Base-by-base conservation (phyloP, 2,888 invertebrate species). In the Netelia melanura region DNA sequence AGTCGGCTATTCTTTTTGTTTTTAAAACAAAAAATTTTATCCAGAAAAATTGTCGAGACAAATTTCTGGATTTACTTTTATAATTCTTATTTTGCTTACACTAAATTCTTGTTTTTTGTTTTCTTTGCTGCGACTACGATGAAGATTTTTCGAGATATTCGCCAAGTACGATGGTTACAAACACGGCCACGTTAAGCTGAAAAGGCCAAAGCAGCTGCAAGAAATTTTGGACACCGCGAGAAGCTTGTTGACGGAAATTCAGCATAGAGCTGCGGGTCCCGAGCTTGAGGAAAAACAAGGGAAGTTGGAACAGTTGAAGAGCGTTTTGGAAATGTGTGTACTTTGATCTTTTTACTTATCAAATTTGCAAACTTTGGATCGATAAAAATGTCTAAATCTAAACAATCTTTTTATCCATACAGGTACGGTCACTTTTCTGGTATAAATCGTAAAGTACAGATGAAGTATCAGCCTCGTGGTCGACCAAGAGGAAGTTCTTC, bases 381-480 rank as follows among this genome's bases (percentile, higher is more conserved):
- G 8, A 3, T 38, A 38, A 38, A 38, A 38, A 38, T 6, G 38
- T 38, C 38, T 38, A 38, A 38, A 38, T 6, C 30, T 11, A 11
- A 11, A 43, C 38, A 52, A 44, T 8, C 9, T 43, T 54, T 81
- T 79, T 61, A 9, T 14, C 54, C 8, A 56, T 10, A 6, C 91
- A 98, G 98, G 98, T 99, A 99, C 94, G 99, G 99, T 0, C 98
- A 99, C 95, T 99, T 99, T 95, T 99, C 99, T 67, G 99, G 99
- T 62, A 99, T 99, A 91, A 99, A 99, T 95, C 97, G 99, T 87
- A 99, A 99, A 95, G 99, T 99, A 85, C 99, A 99, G 95, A 97
- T 99, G 96, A 99, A 99, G 95, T 99, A 99, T 94, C 98, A 99
- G 94, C 99, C 99, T 0, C 97, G 98, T 90, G 99, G 99, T 0